These are phyloP conservation scores for Datnioides undecimradiatus DNA, from an alignment of 2,113 vertebrate genomes.

Conservation along the genomic window DNA sequence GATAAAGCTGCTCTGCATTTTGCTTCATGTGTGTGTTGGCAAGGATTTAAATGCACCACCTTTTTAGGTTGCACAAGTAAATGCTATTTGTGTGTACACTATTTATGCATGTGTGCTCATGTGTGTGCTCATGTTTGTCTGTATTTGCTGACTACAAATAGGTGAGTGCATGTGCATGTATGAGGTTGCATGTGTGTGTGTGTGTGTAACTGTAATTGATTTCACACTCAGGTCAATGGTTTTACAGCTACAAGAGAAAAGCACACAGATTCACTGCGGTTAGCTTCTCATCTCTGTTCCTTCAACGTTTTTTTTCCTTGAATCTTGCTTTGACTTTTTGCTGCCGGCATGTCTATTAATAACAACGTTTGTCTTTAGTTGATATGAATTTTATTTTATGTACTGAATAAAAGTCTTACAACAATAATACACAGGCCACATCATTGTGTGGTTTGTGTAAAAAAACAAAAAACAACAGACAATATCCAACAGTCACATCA, in stretches of 20 bases:
- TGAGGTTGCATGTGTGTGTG: conserved; percentile 13
- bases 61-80: conserved; percentile 32
- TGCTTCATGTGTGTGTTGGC: conserved; percentile 21
- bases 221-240: conserved; percentile 79
- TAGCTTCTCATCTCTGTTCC: conserved; percentile 39
- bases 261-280: conserved; percentile 39
- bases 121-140: conserved; percentile 32
- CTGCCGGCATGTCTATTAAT: conserved; percentile 29
- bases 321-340: conserved; percentile 20
- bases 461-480: conserved; percentile 8
- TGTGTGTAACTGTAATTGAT: conserved; percentile 74
- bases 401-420: conserved; percentile 66
- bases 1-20: conserved; percentile 42
- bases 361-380: conserved; percentile 22
- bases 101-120: conserved; percentile 28
- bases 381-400: conserved; percentile 62
- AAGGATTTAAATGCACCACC: conserved; percentile 38
- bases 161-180: conserved; percentile 12
- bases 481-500: conserved; percentile 36
- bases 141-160: conserved; percentile 31
- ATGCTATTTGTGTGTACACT: conserved; percentile 31
- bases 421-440: conserved; percentile 57
- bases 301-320: neutral
- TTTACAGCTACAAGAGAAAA: conserved; percentile 63
- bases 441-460: neutral